These are phyloP conservation scores for Apis cerana DNA, from an alignment of 1,140 invertebrate species.

Conservation along the genomic window DNA sequence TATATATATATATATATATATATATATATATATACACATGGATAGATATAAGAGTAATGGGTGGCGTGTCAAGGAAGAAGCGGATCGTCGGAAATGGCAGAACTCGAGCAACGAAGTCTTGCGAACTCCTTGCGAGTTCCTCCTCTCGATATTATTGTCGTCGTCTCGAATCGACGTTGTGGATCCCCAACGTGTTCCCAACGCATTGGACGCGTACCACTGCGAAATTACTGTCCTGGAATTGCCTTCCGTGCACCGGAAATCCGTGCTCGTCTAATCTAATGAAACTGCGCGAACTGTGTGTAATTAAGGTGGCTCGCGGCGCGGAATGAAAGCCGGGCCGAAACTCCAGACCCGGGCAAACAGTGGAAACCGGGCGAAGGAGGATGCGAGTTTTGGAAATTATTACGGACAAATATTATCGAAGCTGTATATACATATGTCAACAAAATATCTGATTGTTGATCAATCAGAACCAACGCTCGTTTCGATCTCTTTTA, in stretches of 20 bases:
- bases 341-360: conserved; percentile 15
- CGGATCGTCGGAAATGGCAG: conserved; percentile 6
- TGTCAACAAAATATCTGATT: no score
- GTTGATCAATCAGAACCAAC: no score
- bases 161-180: conserved; percentile 4
- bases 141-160: conserved; percentile 42
- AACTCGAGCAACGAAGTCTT: not conserved
- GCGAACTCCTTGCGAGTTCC: not conserved
- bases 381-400: conserved; percentile 33
- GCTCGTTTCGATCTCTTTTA: no score
- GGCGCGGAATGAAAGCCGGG: conserved; percentile 31
- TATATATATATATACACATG: no score
- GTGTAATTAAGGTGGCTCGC: conserved; percentile 51
- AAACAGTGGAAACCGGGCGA: conserved; percentile 18
- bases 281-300: conserved; percentile 56
- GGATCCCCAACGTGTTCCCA: not conserved
- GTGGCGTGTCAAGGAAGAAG: not conserved
- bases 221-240: conserved; percentile 48
- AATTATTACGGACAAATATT: conserved; percentile 44
- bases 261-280: conserved; percentile 54
- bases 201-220: not conserved
- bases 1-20: not conserved
- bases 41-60: conserved; percentile 16
- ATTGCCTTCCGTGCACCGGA: conserved; percentile 37
- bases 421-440: conserved; percentile 4